Conservation (phyloP, 1,140 invertebrate genomes). For the Cardiocondyla obscurior region DNA sequence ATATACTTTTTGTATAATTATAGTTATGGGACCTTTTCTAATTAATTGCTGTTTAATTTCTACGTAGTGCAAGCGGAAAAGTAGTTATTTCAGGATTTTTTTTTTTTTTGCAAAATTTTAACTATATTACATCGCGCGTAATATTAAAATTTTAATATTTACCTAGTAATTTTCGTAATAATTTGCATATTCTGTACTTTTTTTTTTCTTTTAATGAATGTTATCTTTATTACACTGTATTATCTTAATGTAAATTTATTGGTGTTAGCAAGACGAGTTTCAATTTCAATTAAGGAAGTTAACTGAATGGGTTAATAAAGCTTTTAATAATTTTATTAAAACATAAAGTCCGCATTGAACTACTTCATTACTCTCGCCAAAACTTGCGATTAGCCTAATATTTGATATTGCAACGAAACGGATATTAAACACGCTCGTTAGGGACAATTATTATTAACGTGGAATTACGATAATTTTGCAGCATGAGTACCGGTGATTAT, state of each 20-base stretch:
- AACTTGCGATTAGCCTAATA: constrained; percentile 8
- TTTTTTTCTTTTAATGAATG: background rate
- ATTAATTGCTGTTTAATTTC: constrained; percentile 3
- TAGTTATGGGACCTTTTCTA: background rate
- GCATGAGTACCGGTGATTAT: background rate
- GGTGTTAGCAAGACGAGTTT: background rate
- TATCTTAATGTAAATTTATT: background rate
- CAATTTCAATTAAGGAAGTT: constrained; percentile 17
- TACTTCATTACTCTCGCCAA: constrained; percentile 4
- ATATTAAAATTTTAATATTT: background rate
- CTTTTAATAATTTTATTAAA: constrained; percentile 34
- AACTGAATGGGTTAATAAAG: background rate
- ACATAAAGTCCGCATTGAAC: background rate
- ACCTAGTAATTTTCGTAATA: background rate
- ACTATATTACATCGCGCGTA: too few relatives aligned
- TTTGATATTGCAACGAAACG: constrained; percentile 13
- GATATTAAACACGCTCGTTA: constrained; percentile 19
- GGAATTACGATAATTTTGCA: constrained; percentile 22
- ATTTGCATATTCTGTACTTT: background rate
- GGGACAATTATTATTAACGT: constrained; percentile 17
- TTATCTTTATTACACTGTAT: background rate
- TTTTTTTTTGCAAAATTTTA: background rate
- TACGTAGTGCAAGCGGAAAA: background rate
- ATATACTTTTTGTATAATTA: constrained; percentile 13
- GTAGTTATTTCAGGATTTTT: background rate